Evolutionary conservation across 2,888 invertebrate genomes (phyloP).

Genomic region (Nezara viridula): DNA sequence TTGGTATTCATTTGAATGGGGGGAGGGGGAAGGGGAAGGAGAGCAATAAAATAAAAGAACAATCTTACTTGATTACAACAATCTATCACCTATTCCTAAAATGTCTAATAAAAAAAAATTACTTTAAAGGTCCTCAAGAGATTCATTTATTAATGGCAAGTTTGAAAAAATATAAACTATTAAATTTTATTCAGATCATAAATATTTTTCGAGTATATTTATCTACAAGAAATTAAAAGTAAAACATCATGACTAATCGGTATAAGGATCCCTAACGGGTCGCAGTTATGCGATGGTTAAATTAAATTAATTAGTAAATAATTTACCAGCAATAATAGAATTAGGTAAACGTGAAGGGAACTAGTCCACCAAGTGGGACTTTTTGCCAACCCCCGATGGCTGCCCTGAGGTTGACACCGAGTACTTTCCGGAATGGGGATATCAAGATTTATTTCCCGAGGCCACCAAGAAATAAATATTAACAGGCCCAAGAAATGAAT

Average conservation of each 20-base stretch:
- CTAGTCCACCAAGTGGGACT: no score
- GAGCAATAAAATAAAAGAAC: neutral
- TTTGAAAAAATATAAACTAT: neutral
- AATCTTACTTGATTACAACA: neutral
- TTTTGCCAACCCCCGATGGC: no score
- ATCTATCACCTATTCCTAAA: neutral
- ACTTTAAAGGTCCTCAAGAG: neutral
- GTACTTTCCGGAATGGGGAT: no score
- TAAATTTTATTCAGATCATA: neutral
- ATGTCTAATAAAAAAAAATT: neutral
- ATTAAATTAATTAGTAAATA: no score
- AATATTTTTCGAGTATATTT: neutral
- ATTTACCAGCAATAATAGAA: no score
- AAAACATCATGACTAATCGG: neutral
- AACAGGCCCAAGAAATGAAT: no score
- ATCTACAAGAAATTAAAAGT: neutral
- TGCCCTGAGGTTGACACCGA: no score
- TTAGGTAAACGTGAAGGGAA: no score
- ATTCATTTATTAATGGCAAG: neutral
- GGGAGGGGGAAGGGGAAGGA: neutral
- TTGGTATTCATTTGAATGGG: no score
- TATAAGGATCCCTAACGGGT: neutral
- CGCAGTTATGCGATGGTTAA: neutral
- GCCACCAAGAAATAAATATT: no score
- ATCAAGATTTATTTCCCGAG: no score